phyloP scores from a whole-genome alignment of 2,113 vertebrate genomes.

The Callocephalon fimbriatum region DNA sequence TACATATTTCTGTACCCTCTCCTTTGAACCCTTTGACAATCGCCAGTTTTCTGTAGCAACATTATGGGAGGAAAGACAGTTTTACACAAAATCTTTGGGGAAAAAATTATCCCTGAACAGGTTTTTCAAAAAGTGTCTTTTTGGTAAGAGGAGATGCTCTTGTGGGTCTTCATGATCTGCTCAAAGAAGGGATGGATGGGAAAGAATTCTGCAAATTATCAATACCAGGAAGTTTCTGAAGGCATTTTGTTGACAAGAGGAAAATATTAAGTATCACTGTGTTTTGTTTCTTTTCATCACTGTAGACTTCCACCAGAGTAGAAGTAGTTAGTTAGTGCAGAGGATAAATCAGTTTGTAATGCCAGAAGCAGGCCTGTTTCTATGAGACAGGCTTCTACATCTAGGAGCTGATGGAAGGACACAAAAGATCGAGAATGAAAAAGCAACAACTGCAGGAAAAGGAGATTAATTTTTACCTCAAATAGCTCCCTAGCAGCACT shows the following conservation, averaged over 20 bases:
- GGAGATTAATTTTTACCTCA: conserved; percentile 35
- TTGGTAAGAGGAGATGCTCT: not conserved
- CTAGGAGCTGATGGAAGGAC: conserved; percentile 10
- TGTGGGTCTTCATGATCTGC: not conserved
- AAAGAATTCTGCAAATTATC: not conserved
- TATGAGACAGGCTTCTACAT: not conserved
- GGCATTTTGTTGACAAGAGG: not conserved
- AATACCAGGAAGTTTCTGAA: not conserved
- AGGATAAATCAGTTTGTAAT: not conserved
- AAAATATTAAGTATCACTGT: not conserved
- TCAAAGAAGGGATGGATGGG: not conserved
- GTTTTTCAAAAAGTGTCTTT: not conserved
- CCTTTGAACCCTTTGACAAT: not conserved
- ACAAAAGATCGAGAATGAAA: conserved; percentile 20
- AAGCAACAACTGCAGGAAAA: conserved; percentile 5
- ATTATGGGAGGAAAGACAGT: not conserved
- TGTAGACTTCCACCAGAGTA: not conserved
- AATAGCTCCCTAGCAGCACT: conserved; percentile 21
- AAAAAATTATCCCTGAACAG: not conserved
- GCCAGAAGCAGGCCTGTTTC: not conserved
- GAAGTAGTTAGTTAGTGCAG: conserved; percentile 2
- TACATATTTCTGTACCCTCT: not conserved
- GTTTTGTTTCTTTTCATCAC: conserved; percentile 8
- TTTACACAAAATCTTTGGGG: not conserved
- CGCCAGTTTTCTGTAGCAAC: not conserved